phyloP scores from a whole-genome alignment of 2,888 invertebrate genomes.

The Thymelicus lineola region DNA sequence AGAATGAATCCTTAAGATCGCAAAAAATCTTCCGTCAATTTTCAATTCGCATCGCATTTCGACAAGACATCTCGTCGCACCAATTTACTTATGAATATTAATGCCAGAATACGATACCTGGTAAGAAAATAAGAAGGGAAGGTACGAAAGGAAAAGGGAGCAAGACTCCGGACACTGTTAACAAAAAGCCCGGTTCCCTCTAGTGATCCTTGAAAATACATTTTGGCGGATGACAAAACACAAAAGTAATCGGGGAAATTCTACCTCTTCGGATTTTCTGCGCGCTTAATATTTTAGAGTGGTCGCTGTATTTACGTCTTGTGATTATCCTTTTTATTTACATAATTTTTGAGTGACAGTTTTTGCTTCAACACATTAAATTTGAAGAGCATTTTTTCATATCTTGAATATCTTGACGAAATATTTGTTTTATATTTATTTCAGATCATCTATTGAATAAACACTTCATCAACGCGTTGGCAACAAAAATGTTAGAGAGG shows the following conservation, averaged over 20 bases:
- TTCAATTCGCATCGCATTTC: constrained; percentile 31
- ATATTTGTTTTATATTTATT: neutral
- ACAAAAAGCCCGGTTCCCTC: constrained; percentile 68
- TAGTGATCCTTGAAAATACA: constrained; percentile 71
- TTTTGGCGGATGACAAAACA: constrained; percentile 80
- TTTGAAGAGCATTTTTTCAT: neutral
- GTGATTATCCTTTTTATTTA: constrained; percentile 33
- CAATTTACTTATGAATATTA: constrained; percentile 84
- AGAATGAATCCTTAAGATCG: constrained; percentile 4
- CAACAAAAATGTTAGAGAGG: too few relatives aligned
- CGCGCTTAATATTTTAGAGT: constrained; percentile 77
- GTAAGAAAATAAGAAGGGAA: constrained; percentile 26
- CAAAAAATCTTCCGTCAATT: constrained; percentile 22
- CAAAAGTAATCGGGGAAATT: constrained; percentile 64
- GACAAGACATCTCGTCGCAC: constrained; percentile 60
- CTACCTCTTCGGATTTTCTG: constrained; percentile 61
- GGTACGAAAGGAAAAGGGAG: constrained; percentile 43
- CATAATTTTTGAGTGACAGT: constrained; percentile 33
- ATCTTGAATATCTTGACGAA: neutral
- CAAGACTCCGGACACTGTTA: constrained; percentile 60
- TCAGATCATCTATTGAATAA: too few relatives aligned
- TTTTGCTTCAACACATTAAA: constrained; percentile 1
- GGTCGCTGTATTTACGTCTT: constrained; percentile 41
- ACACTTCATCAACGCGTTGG: too few relatives aligned
- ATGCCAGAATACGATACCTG: constrained; percentile 58